Evolutionary conservation across 2,797 vertebrate genomes (phyloP).

Genomic region (Cossypha niveicapilla): DNA sequence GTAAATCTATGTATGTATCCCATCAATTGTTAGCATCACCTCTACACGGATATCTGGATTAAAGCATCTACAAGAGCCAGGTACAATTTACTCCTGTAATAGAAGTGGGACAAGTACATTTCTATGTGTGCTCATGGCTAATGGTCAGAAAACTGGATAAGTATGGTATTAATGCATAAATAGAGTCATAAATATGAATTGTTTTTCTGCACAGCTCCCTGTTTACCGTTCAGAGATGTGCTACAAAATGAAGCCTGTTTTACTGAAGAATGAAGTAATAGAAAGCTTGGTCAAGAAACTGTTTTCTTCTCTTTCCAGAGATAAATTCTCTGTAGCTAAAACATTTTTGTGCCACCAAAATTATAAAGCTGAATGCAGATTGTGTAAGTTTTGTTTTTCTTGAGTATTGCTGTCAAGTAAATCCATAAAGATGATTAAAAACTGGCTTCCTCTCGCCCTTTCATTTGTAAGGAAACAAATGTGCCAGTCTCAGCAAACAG

Average conservation of each 20-base stretch:
- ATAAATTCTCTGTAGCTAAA: not conserved
- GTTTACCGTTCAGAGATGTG: not conserved
- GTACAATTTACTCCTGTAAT: fast-evolving
- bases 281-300: not conserved
- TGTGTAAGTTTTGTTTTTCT: not conserved
- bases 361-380: not conserved
- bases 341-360: not conserved
- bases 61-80: not conserved
- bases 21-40: not conserved
- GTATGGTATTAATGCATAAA: not conserved
- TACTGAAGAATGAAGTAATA: not conserved
- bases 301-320: not conserved
- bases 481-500: conserved; percentile 32
- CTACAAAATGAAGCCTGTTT: not conserved
- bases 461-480: conserved; percentile 19
- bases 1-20: not conserved
- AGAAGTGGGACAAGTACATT: not conserved
- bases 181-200: not conserved
- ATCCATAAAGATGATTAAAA: conserved; percentile 10
- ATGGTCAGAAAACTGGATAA: not conserved
- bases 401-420: not conserved
- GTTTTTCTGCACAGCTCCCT: not conserved
- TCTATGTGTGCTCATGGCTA: not conserved
- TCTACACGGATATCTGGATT: not conserved
- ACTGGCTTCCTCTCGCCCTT: not conserved